A percentile compares a stretch with the other conserved stretches of the same genome.
Evolutionary conservation across 2,888 invertebrate species (phyloP).

Genomic region (Ethmia dodecea): DNA sequence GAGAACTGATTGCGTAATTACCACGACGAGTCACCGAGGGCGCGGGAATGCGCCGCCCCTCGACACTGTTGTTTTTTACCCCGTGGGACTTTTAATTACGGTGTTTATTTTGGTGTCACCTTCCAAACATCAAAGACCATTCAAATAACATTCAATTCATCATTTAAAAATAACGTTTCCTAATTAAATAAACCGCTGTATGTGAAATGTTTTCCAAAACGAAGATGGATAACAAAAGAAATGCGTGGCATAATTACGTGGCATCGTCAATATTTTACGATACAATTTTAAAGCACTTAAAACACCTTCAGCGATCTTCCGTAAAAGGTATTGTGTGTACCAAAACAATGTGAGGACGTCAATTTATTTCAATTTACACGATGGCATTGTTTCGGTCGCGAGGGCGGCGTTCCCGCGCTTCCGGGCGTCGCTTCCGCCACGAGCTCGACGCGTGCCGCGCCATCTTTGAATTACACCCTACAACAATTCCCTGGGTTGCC

Average conservation of each 20-base stretch:
- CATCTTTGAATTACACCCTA: slow-evolving; percentile 68
- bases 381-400: slow-evolving; percentile 62
- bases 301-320: slow-evolving; percentile 39
- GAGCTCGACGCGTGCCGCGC: slow-evolving; percentile 67
- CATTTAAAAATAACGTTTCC: no score
- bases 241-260: no score
- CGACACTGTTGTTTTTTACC: slow-evolving; percentile 38
- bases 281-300: slow-evolving; percentile 19
- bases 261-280: no score
- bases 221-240: no score
- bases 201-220: no score
- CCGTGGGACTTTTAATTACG: slow-evolving; percentile 70
- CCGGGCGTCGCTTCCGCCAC: slow-evolving; percentile 66
- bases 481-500: slow-evolving; percentile 52
- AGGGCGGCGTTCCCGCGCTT: slow-evolving; percentile 60
- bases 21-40: slow-evolving; percentile 63
- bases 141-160: no score
- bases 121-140: no score
- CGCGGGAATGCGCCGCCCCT: slow-evolving; percentile 61
- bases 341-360: slow-evolving; percentile 58
- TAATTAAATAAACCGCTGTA: no score
- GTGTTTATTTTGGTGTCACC: slow-evolving; percentile 31
- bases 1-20: slow-evolving; percentile 75
- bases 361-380: slow-evolving; percentile 76
- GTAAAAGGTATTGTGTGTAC: slow-evolving; percentile 40